phyloP scores from a whole-genome alignment of 2,797 vertebrate genomes.

The Corythornis leucogaster region DNA sequence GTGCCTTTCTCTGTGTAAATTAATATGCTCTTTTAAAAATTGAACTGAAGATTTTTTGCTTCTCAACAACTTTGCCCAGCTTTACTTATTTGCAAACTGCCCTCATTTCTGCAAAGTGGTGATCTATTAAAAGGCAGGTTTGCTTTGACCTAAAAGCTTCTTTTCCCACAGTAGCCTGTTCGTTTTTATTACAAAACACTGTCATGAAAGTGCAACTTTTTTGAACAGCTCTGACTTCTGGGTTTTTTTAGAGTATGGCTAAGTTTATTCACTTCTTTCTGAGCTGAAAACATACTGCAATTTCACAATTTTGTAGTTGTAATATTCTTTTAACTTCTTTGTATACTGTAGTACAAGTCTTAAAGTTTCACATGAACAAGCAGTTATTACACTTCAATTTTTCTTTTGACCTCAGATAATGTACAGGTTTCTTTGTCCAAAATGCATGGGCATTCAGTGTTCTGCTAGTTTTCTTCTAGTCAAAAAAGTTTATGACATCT shows the following conservation, averaged over 20 bases:
- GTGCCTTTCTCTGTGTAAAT: not conserved
- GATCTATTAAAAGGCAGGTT: not conserved
- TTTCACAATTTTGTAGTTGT: not conserved
- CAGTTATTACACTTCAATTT: not conserved
- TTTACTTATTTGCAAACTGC: not conserved
- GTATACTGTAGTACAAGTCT: not conserved
- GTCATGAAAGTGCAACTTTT: not conserved
- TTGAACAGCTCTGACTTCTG: not conserved
- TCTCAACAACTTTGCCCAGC: not conserved
- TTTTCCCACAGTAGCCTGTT: not conserved
- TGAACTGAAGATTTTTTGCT: not conserved
- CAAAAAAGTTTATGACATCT: not conserved
- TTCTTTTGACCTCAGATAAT: not conserved
- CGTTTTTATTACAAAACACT: not conserved
- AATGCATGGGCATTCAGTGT: not conserved
- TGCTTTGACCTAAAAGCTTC: not conserved
- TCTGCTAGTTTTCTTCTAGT: not conserved
- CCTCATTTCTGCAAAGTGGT: not conserved
- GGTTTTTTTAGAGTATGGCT: not conserved
- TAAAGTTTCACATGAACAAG: not conserved
- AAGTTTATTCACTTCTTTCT: not conserved
- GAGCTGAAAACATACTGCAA: not conserved
- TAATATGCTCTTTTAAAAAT: not conserved
- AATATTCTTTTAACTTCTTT: not conserved
- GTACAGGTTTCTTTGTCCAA: not conserved